Percentiles rank a stretch among this genome's conserved stretches.
Evolutionary conservation across 2,888 invertebrate genomes (phyloP).

Genomic region (Bruchidius siliquastri): DNA sequence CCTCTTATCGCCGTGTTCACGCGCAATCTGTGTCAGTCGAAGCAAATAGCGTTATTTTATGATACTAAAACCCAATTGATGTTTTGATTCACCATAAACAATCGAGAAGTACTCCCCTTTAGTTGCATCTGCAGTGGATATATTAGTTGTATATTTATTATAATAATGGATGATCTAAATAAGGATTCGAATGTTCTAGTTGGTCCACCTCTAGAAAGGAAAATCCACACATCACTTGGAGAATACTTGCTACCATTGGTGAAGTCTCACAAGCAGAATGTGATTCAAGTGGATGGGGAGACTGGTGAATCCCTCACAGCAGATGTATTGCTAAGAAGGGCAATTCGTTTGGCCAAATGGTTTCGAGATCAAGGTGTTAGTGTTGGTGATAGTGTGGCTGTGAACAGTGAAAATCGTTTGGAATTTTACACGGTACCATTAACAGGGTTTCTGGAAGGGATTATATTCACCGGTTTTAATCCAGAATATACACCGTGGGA

Average conservation of each 20-base stretch:
- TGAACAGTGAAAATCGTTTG: conserved; percentile 61
- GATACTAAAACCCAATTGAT: too few relatives aligned
- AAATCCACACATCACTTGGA: conserved; percentile 34
- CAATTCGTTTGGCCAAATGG: conserved; percentile 54
- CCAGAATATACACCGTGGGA: conserved; percentile 61
- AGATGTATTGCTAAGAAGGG: conserved; percentile 52
- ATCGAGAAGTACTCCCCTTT: too few relatives aligned
- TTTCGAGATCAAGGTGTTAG: conserved; percentile 51
- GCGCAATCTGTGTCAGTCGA: too few relatives aligned
- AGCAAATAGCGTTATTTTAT: conserved; percentile 13
- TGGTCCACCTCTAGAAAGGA: conserved; percentile 32
- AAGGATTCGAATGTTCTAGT: conserved; percentile 1
- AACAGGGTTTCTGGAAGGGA: conserved; percentile 56
- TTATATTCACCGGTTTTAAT: conserved; percentile 58
- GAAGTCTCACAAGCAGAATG: conserved; percentile 34
- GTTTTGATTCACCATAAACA: too few relatives aligned
- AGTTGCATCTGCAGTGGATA: too few relatives aligned
- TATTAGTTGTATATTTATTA: too few relatives aligned
- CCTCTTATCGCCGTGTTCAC: too few relatives aligned
- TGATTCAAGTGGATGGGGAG: conserved; percentile 52
- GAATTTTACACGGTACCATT: conserved; percentile 55
- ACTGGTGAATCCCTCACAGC: conserved; percentile 56
- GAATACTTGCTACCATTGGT: conserved; percentile 33
- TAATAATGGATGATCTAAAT: too few relatives aligned
- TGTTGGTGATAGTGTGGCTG: conserved; percentile 54